Percentiles rank a stretch among this genome's conserved stretches.
Evolutionary conservation across 2,888 invertebrate genomes (phyloP).

Genomic region (Tribolium freemani): DNA sequence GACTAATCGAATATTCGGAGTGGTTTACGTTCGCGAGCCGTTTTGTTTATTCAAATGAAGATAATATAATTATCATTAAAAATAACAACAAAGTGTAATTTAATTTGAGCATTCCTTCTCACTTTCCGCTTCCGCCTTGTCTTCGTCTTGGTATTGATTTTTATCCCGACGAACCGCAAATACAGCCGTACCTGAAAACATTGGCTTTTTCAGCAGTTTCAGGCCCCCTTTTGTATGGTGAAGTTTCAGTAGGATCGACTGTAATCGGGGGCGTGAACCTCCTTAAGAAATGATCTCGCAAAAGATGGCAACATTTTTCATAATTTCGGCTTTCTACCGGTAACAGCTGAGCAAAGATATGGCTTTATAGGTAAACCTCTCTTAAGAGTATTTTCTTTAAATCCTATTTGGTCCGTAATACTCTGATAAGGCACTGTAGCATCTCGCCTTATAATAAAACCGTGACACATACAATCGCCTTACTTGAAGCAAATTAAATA

Average conservation of each 20-base stretch:
- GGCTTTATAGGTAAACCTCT: conserved; percentile 50
- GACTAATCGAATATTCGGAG: conserved; percentile 20
- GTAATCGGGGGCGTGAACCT: conserved; percentile 57
- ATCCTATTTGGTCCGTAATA: conserved; percentile 51
- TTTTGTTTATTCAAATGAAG: conserved; percentile 44
- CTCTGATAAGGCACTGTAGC: conserved; percentile 22
- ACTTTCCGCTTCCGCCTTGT: conserved; percentile 60
- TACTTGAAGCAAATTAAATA: conserved; percentile 27
- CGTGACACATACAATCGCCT: conserved; percentile 32
- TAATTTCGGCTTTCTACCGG: conserved; percentile 57
- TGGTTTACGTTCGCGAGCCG: conserved; percentile 11
- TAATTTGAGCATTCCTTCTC: conserved; percentile 56
- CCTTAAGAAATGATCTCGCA: conserved; percentile 59
- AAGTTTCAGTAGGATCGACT: conserved; percentile 47
- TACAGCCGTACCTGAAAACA: conserved; percentile 59
- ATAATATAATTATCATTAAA: conserved; percentile 47
- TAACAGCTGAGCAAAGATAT: conserved; percentile 52
- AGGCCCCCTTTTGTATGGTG: conserved; percentile 45
- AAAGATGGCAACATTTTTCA: conserved; percentile 61
- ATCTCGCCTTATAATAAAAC: conserved; percentile 28
- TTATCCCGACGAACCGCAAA: conserved; percentile 64
- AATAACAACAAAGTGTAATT: conserved; percentile 53
- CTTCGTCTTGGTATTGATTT: conserved; percentile 59
- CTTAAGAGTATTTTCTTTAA: conserved; percentile 49
- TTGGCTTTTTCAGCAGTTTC: conserved; percentile 47